phyloP scores from a whole-genome alignment of 1,140 invertebrate species.

The Zaprionus taronus region DNA sequence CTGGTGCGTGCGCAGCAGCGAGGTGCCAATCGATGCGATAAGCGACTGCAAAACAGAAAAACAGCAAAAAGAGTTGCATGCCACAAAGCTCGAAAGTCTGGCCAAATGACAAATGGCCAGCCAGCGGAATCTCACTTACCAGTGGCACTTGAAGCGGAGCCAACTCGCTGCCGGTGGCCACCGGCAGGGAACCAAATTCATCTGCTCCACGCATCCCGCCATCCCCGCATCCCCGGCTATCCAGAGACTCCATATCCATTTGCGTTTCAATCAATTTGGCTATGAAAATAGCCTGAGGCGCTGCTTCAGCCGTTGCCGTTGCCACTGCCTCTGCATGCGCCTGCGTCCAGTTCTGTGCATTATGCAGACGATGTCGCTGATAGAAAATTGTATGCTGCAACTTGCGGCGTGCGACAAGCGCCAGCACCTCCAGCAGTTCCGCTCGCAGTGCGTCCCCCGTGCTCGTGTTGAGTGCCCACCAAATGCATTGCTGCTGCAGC shows the following conservation, averaged over 20 bases:
- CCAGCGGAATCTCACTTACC: constrained; percentile 57
- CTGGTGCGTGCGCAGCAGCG: constrained; percentile 81
- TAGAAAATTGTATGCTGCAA: constrained; percentile 81
- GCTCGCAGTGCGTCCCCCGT: constrained; percentile 44
- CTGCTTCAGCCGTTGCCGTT: constrained; percentile 14
- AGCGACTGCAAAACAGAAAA: constrained; percentile 40
- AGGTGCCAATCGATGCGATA: constrained; percentile 68
- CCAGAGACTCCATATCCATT: constrained; percentile 69
- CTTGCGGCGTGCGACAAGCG: constrained; percentile 43
- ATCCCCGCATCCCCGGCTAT: background rate
- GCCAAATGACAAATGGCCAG: constrained; percentile 46
- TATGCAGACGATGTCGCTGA: constrained; percentile 59
- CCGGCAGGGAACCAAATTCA: constrained; percentile 38
- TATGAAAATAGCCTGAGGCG: constrained; percentile 77
- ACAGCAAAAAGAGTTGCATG: background rate
- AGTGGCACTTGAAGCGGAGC: constrained; percentile 69
- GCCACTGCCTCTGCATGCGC: constrained; percentile 10
- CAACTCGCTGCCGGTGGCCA: constrained; percentile 62
- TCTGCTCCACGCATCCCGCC: constrained; percentile 22
- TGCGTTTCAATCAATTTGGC: constrained; percentile 83
- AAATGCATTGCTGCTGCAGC: constrained; percentile 65
- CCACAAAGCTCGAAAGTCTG: constrained; percentile 10
- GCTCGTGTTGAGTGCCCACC: constrained; percentile 65
- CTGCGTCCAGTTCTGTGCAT: constrained; percentile 8
- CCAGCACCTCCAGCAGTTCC: constrained; percentile 63